These are phyloP conservation scores for Pristiophorus japonicus DNA, from an alignment of 2,113 vertebrate genomes.

Conservation along the genomic window DNA sequence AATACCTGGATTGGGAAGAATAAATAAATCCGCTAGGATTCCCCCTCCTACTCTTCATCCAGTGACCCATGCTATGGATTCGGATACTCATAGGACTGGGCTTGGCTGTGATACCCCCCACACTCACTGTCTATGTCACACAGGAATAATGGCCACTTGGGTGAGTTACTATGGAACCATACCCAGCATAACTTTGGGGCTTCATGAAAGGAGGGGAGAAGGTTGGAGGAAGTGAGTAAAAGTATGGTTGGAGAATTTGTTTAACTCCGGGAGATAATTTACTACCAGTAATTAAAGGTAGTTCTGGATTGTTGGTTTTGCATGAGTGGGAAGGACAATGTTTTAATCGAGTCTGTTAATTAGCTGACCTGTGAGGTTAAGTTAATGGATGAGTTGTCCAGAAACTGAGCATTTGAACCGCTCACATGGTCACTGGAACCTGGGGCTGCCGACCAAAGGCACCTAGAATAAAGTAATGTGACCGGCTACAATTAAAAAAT, in stretches of 20 bases:
- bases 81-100: neutral
- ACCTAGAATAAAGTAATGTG: neutral
- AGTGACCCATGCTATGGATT: neutral
- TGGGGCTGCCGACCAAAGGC: neutral
- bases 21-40: neutral
- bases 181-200: too few species aligned
- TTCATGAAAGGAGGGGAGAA: neutral
- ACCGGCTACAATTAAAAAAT: neutral
- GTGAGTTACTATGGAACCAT: too few species aligned
- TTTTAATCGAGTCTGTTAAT: neutral
- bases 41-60: neutral
- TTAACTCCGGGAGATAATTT: neutral
- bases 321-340: neutral
- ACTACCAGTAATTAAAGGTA: neutral
- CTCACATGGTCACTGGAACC: neutral
- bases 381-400: neutral
- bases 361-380: neutral
- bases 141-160: neutral
- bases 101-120: neutral
- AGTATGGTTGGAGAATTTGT: neutral
- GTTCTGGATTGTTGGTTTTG: neutral
- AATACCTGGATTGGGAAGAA: too few species aligned
- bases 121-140: neutral
- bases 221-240: neutral
- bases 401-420: neutral